Conservation (phyloP, 1,140 invertebrate species). For the Ceratitis capitata region DNA sequence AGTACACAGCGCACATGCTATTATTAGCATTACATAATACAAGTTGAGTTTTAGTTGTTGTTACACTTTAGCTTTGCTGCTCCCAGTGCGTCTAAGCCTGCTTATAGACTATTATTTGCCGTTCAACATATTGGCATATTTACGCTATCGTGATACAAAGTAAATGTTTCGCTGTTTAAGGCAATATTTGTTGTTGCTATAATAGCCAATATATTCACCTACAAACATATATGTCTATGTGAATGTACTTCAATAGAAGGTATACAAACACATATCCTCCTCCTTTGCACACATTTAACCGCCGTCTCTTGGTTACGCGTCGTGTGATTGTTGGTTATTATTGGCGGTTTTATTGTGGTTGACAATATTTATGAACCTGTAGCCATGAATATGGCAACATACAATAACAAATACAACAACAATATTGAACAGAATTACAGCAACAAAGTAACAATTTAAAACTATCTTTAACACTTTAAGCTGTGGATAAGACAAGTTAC, state of each 20-base stretch:
- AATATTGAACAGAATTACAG: not conserved
- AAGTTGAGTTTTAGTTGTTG: not conserved
- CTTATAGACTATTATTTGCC: not conserved
- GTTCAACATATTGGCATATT: not conserved
- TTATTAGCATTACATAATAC: constrained; percentile 4
- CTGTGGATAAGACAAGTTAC: not conserved
- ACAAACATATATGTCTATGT: not conserved
- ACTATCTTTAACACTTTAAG: not conserved
- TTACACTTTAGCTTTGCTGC: not conserved
- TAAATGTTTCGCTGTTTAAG: too few species aligned
- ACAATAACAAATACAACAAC: not conserved
- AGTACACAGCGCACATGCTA: not conserved
- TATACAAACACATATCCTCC: not conserved
- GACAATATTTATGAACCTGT: constrained; percentile 1
- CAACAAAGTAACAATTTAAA: not conserved
- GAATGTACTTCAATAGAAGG: too few species aligned
- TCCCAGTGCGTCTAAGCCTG: not conserved
- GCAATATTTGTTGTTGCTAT: not conserved
- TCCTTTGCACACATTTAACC: not conserved
- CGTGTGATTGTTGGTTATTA: not conserved
- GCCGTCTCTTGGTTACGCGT: not conserved
- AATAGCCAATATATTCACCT: too few species aligned
- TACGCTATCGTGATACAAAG: not conserved
- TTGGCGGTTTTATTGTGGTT: not conserved
- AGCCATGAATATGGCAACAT: not conserved